These are phyloP conservation scores for Burhinus oedicnemus DNA, from an alignment of 2,113 vertebrate genomes.

Conservation along the genomic window DNA sequence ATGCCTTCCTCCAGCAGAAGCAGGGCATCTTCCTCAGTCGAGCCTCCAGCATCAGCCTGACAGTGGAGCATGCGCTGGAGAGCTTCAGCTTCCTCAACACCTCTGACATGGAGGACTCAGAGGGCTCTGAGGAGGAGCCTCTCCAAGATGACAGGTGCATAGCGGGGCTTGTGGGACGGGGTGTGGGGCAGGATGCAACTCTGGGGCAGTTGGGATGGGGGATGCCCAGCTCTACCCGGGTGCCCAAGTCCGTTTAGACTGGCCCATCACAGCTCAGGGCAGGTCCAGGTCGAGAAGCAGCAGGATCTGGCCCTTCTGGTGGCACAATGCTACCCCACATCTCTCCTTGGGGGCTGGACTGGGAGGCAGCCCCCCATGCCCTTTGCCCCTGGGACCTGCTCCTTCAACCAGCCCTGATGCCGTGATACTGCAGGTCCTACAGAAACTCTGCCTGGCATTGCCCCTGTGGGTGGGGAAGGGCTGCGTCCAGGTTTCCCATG, in stretches of 20 bases:
- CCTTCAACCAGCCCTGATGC: neutral
- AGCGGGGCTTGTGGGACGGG: neutral
- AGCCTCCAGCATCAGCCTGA: conserved; percentile 90
- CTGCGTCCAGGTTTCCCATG: neutral
- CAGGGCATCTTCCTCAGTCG: conserved; percentile 85
- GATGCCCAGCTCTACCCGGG: neutral
- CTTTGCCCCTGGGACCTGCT: neutral
- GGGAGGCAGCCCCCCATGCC: neutral
- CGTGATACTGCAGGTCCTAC: neutral
- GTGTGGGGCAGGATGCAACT: neutral
- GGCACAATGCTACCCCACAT: neutral
- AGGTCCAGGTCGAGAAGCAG: neutral
- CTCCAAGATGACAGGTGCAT: conserved; percentile 50
- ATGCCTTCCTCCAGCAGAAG: conserved; percentile 68
- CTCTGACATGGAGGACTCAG: conserved; percentile 85
- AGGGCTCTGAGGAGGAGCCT: conserved; percentile 68
- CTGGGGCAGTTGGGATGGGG: neutral
- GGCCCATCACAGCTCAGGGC: neutral
- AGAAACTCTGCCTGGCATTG: neutral
- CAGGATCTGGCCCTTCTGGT: neutral
- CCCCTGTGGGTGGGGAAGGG: neutral
- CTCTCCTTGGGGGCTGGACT: neutral
- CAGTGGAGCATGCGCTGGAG: conserved; percentile 90
- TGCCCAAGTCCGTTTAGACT: neutral
- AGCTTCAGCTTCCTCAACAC: conserved; percentile 96